Evolutionary conservation across 2,113 vertebrate genomes (phyloP).

Genomic region (Oreochromis spilurus): DNA sequence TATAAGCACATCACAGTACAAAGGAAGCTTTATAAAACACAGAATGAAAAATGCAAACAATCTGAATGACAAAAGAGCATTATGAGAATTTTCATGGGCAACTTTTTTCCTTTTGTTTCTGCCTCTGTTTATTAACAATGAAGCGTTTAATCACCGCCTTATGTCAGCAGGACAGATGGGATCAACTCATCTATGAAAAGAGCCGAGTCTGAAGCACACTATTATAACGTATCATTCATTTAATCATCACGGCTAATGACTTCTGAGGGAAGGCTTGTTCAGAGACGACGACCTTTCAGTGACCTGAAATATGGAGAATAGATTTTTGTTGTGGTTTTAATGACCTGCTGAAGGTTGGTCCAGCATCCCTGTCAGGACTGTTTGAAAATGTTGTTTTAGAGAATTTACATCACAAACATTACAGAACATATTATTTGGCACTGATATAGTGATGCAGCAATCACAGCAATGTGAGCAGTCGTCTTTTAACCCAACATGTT

Average conservation of each 20-base stretch:
- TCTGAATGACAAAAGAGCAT: neutral
- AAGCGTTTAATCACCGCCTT: neutral
- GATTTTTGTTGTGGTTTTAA: neutral
- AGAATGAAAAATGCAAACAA: neutral
- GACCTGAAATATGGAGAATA: neutral
- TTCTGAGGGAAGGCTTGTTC: neutral
- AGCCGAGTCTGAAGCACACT: neutral
- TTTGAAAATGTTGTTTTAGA: neutral
- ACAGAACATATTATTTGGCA: neutral
- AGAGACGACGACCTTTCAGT: neutral
- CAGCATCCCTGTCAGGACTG: neutral
- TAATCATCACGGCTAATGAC: neutral
- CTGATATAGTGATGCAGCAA: neutral
- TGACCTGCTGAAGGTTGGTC: neutral
- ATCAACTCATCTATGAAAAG: neutral
- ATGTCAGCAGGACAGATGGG: neutral
- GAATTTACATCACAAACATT: neutral
- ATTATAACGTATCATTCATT: rapidly evolving
- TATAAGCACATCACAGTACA: neutral
- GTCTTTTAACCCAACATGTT: neutral
- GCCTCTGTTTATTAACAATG: neutral
- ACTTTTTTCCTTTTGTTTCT: neutral
- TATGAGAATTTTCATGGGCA: neutral
- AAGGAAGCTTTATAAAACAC: neutral
- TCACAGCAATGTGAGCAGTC: neutral